Evolutionary conservation across 1,140 invertebrate genomes (phyloP).

Genomic region (Drosophila athabasca): DNA sequence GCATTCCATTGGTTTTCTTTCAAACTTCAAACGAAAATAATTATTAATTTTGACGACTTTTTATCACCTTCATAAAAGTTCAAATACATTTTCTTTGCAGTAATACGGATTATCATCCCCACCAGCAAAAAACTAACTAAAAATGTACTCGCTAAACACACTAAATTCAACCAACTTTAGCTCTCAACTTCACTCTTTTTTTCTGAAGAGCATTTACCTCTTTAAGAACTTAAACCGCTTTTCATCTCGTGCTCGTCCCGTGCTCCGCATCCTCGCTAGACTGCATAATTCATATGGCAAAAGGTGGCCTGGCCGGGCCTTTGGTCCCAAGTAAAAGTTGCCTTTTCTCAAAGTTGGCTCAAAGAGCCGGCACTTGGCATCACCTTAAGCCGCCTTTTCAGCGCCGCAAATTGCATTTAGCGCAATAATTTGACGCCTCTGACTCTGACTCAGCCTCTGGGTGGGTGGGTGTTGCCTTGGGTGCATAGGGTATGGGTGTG

Average conservation of each 20-base stretch:
- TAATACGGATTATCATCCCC: no score
- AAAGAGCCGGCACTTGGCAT: slow-evolving; percentile 43
- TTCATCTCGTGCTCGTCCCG: slow-evolving; percentile 18
- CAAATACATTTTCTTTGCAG: no score
- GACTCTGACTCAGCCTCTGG: slow-evolving; percentile 14
- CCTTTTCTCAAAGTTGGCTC: slow-evolving; percentile 37
- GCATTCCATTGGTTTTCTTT: no score
- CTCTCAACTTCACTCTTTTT: no score
- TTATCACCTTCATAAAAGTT: no score
- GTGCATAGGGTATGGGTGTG: slow-evolving; percentile 11
- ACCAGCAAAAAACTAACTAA: no score
- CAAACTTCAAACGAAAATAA: no score
- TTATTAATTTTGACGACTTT: no score
- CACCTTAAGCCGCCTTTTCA: slow-evolving; percentile 51
- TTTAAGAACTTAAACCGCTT: slow-evolving; percentile 34
- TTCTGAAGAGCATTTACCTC: not conserved
- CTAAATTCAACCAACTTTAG: not conserved
- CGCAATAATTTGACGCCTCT: slow-evolving; percentile 62
- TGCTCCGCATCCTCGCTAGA: not conserved
- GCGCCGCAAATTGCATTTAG: slow-evolving; percentile 71
- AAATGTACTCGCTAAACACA: not conserved
- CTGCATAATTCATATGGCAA: slow-evolving; percentile 50
- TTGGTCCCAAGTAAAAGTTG: slow-evolving; percentile 29
- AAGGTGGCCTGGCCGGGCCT: not conserved
- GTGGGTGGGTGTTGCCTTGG: not conserved